phyloP scores from a whole-genome alignment of 2,888 invertebrate species.

The Dolomedes plantarius region DNA sequence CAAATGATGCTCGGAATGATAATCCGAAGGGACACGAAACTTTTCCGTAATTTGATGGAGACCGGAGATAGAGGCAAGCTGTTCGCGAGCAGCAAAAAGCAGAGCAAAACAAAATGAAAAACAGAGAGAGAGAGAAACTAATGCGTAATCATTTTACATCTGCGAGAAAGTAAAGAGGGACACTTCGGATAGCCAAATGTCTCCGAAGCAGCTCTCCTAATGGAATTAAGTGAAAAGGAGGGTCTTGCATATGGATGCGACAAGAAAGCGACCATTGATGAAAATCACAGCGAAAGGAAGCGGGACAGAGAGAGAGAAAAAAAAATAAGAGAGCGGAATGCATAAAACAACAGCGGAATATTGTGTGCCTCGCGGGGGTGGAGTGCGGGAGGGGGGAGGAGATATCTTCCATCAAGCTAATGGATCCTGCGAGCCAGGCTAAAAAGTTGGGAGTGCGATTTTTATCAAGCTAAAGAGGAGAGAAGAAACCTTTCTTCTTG shows the following conservation, averaged over 20 bases:
- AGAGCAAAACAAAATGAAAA: conserved; percentile 3
- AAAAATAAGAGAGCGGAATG: conserved; percentile 13
- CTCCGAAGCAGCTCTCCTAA: conserved; percentile 52
- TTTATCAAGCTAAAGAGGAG: conserved; percentile 67
- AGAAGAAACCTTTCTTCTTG: conserved; percentile 67
- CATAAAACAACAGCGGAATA: conserved; percentile 42
- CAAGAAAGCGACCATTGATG: conserved; percentile 61
- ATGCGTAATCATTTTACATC: conserved; percentile 69
- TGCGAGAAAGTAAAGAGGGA: conserved; percentile 47
- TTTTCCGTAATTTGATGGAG: conserved; percentile 65
- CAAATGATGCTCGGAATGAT: conserved; percentile 61
- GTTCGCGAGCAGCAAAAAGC: conserved; percentile 22
- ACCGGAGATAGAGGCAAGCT: conserved; percentile 56
- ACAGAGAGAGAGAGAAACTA: conserved; percentile 30
- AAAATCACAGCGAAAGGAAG: conserved; percentile 54
- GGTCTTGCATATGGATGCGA: conserved; percentile 64
- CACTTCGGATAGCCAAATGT: conserved; percentile 39
- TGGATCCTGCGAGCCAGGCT: conserved; percentile 55
- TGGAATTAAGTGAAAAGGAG: conserved; percentile 62
- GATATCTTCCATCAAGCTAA: conserved; percentile 63
- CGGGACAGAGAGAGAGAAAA: conserved; percentile 13
- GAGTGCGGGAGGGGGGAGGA: neutral
- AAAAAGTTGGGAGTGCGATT: conserved; percentile 65
- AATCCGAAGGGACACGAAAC: conserved; percentile 54
- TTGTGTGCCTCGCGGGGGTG: conserved; percentile 28